Conservation (phyloP, 2,113 vertebrate genomes). For the Excalfactoria chinensis region DNA sequence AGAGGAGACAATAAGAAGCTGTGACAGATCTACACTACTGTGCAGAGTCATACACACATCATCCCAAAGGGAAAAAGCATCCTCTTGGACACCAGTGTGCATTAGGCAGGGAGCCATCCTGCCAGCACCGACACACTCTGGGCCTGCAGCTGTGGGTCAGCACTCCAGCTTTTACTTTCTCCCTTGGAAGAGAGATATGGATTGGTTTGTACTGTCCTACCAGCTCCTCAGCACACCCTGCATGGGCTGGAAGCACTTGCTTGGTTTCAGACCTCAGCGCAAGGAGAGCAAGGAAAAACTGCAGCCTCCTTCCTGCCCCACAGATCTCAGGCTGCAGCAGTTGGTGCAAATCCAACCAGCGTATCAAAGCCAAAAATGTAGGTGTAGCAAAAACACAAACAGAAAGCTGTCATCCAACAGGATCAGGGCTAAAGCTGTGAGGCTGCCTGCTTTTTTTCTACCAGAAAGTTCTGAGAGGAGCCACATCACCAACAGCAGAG, state of each 20-base stretch:
- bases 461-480: not conserved
- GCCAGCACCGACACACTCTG: too few species aligned
- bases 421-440: not conserved
- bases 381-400: not conserved
- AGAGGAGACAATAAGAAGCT: not conserved
- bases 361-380: not conserved
- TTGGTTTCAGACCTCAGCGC: not conserved
- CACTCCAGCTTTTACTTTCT: not conserved
- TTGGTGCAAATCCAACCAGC: not conserved
- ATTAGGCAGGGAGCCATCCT: not conserved
- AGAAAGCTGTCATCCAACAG: not conserved
- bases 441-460: not conserved
- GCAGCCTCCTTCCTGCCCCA: not conserved
- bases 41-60: not conserved
- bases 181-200: not conserved
- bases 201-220: accelerated
- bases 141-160: not conserved
- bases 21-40: accelerated
- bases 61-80: not conserved
- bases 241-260: accelerated
- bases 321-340: not conserved
- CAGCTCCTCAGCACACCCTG: not conserved
- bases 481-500: not conserved
- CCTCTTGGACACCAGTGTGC: accelerated
- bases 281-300: not conserved